These are phyloP conservation scores for Phyllostomus discolor DNA, from an alignment of 2,113 vertebrate genomes.

Conservation along the genomic window DNA sequence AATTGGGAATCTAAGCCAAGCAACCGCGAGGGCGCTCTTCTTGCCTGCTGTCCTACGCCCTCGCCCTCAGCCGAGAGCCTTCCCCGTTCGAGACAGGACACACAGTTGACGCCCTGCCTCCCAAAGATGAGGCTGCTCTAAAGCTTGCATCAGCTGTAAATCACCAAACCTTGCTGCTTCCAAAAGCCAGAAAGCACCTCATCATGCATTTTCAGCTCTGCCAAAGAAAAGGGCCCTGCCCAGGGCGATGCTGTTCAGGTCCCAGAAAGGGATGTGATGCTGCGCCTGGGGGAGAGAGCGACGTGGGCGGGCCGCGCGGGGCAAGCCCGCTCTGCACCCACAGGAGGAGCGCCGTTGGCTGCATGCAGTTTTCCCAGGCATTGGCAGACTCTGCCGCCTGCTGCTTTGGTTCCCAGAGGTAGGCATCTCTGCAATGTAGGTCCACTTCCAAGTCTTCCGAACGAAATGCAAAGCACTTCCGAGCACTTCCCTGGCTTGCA, in stretches of 20 bases:
- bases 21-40: no score
- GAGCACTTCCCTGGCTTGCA: conserved; percentile 71
- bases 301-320: conserved; percentile 41
- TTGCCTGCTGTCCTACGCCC: not conserved
- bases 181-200: conserved; percentile 48
- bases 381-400: conserved; percentile 72
- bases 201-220: conserved; percentile 9
- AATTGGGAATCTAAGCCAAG: not conserved
- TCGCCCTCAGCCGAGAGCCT: not conserved
- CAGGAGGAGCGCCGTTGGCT: conserved; percentile 68
- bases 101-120: not conserved
- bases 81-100: not conserved
- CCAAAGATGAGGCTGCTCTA: not conserved
- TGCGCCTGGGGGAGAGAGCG: not conserved
- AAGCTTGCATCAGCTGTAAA: conserved; percentile 20
- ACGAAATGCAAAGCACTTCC: conserved; percentile 79
- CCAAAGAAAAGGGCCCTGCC: conserved; percentile 1
- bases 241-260: not conserved
- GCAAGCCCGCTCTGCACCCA: conserved; percentile 52
- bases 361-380: conserved; percentile 35
- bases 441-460: conserved; percentile 81
- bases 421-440: conserved; percentile 84
- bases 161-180: not conserved
- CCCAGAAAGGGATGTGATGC: not conserved
- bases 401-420: conserved; percentile 81